These are phyloP conservation scores for Brienomyrus longianalis DNA, from an alignment of 2,113 vertebrate genomes.

Conservation along the genomic window DNA sequence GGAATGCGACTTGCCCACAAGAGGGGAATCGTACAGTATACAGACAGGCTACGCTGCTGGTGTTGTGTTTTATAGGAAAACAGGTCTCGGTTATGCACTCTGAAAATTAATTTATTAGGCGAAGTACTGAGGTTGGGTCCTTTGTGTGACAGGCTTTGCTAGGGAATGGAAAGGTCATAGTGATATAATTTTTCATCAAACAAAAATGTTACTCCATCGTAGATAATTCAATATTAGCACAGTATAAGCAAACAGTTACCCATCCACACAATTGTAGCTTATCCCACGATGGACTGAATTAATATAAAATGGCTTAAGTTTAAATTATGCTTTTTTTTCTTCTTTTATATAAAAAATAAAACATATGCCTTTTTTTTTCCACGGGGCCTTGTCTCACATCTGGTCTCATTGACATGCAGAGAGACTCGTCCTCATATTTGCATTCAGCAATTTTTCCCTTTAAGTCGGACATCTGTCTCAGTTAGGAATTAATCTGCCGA, in stretches of 20 bases:
- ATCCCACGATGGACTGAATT: conserved; percentile 16
- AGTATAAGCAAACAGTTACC: conserved; percentile 19
- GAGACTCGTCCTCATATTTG: conserved; percentile 58
- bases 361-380: conserved; percentile 39
- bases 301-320: conserved; percentile 17
- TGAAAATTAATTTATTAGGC: not conserved
- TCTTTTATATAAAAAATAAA: conserved; percentile 33
- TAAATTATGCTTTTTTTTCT: conserved; percentile 17
- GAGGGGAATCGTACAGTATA: not conserved
- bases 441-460: conserved; percentile 61
- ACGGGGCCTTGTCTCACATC: conserved; percentile 46
- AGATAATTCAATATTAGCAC: conserved; percentile 51
- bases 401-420: conserved; percentile 64
- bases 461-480: conserved; percentile 66
- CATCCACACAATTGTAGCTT: conserved; percentile 37
- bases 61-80: not conserved
- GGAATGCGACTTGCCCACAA: not conserved
- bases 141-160: not conserved
- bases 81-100: not conserved
- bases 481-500: conserved; percentile 59
- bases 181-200: conserved; percentile 9
- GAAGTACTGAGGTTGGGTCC: not conserved
- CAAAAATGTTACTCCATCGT: conserved; percentile 44
- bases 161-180: not conserved
- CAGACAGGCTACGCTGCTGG: not conserved